Percentiles rank a stretch among this genome's conserved stretches.
Evolutionary conservation across 1,140 invertebrate genomes (phyloP).

Genomic region (Augochlora pura): DNA sequence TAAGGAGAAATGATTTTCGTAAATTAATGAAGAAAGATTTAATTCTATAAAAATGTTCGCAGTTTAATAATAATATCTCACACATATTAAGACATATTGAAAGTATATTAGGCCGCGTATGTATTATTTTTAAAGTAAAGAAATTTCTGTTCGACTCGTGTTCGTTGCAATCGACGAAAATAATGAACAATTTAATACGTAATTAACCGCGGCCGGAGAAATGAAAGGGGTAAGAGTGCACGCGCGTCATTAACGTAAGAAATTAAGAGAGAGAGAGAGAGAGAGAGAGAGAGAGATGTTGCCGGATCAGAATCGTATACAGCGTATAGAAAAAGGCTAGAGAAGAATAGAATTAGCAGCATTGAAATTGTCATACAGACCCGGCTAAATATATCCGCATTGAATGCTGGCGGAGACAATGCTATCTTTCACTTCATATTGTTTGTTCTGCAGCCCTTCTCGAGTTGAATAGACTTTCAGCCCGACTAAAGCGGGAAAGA

Average conservation of each 20-base stretch:
- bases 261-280: background rate
- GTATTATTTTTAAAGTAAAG: no score
- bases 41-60: no score
- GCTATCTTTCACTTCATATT: slow-evolving; percentile 34
- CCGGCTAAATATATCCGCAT: slow-evolving; percentile 38
- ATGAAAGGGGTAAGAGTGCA: background rate
- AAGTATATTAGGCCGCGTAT: no score
- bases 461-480: slow-evolving; percentile 55
- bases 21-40: no score
- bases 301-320: background rate
- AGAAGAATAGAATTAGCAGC: slow-evolving; percentile 51
- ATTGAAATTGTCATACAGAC: slow-evolving; percentile 39
- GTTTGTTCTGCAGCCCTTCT: slow-evolving; percentile 39
- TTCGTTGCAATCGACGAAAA: no score
- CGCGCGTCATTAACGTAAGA: background rate
- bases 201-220: background rate
- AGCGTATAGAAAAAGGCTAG: background rate
- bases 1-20: no score
- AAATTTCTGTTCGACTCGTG: no score
- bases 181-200: background rate
- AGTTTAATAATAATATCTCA: no score
- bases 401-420: slow-evolving; percentile 46
- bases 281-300: background rate
- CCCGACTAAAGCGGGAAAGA: slow-evolving; percentile 58
- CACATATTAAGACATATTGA: no score